Conservation (phyloP, 2,113 vertebrate genomes). For the Petroica traversi region DNA sequence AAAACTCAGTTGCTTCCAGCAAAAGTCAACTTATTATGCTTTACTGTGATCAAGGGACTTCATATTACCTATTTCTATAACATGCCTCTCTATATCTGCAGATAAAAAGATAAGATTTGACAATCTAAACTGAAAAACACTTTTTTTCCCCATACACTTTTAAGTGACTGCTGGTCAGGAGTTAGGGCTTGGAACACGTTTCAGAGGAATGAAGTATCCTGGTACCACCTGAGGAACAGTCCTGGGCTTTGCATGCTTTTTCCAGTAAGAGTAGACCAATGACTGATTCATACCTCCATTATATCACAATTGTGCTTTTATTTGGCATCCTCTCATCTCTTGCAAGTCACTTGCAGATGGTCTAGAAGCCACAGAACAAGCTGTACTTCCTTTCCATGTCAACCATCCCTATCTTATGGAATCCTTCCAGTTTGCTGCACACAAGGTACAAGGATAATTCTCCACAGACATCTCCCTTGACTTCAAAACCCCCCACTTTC, state of each 20-base stretch:
- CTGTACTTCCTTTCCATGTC: slow-evolving; percentile 73
- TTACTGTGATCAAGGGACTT: not conserved
- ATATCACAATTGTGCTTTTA: slow-evolving; percentile 65
- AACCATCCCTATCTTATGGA: slow-evolving; percentile 67
- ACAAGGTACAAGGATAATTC: slow-evolving; percentile 55
- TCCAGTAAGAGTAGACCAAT: slow-evolving; percentile 58
- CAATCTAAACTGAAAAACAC: not conserved
- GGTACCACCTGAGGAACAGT: slow-evolving; percentile 25
- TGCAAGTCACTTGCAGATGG: slow-evolving; percentile 73
- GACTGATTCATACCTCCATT: slow-evolving; percentile 66
- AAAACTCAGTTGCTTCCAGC: not conserved
- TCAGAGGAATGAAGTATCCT: slow-evolving; percentile 12
- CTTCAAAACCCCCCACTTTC: not conserved
- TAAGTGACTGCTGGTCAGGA: slow-evolving; percentile 2
- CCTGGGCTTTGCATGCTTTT: not conserved
- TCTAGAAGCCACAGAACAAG: slow-evolving; percentile 73
- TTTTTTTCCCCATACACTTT: not conserved
- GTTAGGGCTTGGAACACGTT: slow-evolving; percentile 40
- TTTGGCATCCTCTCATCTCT: slow-evolving; percentile 67
- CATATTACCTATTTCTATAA: not conserved
- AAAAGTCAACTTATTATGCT: not conserved
- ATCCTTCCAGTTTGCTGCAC: slow-evolving; percentile 50
- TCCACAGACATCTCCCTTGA: not conserved
- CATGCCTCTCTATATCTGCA: not conserved
- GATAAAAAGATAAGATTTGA: not conserved